Percentiles rank a stretch among this genome's conserved stretches.
These are phyloP conservation scores for Brachionichthys hirsutus DNA, from an alignment of 2,113 vertebrate genomes.

Conservation along the genomic window DNA sequence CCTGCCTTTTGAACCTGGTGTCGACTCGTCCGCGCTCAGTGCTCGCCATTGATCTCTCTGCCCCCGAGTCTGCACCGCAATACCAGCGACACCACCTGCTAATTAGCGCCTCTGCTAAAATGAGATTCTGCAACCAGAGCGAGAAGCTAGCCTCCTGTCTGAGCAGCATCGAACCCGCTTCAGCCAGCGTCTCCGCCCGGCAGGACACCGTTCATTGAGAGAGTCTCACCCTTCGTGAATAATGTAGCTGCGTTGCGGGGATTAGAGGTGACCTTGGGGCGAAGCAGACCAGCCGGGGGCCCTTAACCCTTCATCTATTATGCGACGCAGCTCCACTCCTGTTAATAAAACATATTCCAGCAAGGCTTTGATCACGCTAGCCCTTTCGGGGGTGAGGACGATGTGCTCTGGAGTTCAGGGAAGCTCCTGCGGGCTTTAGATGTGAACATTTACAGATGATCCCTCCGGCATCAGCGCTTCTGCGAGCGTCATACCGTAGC, in stretches of 20 bases:
- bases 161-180: slow-evolving; percentile 37
- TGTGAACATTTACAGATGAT: neutral
- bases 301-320: slow-evolving; percentile 66
- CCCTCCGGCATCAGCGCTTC: too few relatives aligned
- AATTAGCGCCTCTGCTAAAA: too few relatives aligned
- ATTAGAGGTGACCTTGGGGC: slow-evolving; percentile 53
- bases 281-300: slow-evolving; percentile 54
- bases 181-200: slow-evolving; percentile 33
- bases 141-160: slow-evolving; percentile 14
- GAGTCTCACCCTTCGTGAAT: too few relatives aligned
- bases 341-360: slow-evolving; percentile 77
- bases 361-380: slow-evolving; percentile 68
- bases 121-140: too few relatives aligned
- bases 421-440: neutral
- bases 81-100: too few relatives aligned
- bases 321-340: slow-evolving; percentile 57
- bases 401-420: slow-evolving; percentile 14
- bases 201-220: slow-evolving; percentile 12
- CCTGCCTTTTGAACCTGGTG: neutral
- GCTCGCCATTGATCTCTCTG: slow-evolving; percentile 41
- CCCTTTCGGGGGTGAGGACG: slow-evolving; percentile 26
- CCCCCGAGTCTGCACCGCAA: slow-evolving; percentile 33
- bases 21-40: neutral
- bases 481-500: too few relatives aligned
- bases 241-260: slow-evolving; percentile 60